A percentile compares a stretch with the other conserved stretches of the same genome.
Evolutionary conservation across 2,797 vertebrate species (phyloP).

Genomic region (Cyprinodon diabolis): DNA sequence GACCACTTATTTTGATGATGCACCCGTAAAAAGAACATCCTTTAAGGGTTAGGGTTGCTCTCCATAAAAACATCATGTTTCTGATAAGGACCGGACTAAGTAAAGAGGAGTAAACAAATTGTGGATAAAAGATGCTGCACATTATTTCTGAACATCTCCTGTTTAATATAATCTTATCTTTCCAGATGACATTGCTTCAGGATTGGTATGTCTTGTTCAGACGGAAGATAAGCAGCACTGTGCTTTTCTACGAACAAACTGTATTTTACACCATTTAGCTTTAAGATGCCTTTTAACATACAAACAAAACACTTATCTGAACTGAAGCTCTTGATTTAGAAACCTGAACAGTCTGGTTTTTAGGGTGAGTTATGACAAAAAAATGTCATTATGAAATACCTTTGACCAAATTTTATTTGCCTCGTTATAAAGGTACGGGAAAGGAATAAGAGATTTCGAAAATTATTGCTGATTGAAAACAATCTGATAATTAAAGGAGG

Average conservation of each 20-base stretch:
- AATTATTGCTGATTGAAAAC: neutral
- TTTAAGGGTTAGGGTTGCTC: too few relatives aligned
- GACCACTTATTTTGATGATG: too few relatives aligned
- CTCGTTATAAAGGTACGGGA: neutral
- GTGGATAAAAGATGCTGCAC: too few relatives aligned
- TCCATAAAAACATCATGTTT: too few relatives aligned
- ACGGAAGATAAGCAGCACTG: neutral
- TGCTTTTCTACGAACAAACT: neutral
- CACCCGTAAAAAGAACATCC: too few relatives aligned
- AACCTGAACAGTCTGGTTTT: neutral
- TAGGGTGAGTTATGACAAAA: neutral
- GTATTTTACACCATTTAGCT: neutral
- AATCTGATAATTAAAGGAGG: neutral
- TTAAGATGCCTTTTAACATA: neutral
- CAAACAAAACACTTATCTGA: neutral
- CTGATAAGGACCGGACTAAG: too few relatives aligned
- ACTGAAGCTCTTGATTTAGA: neutral
- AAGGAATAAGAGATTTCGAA: neutral
- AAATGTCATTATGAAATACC: neutral
- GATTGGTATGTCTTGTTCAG: too few relatives aligned
- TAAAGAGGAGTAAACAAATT: too few relatives aligned
- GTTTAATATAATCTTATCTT: neutral
- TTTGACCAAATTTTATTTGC: neutral
- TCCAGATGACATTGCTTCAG: neutral
- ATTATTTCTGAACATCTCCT: neutral